Percentiles rank a stretch among this genome's conserved stretches.
These are phyloP conservation scores for Cairina moschata DNA, from an alignment of 2,113 vertebrate species.

Conservation along the genomic window DNA sequence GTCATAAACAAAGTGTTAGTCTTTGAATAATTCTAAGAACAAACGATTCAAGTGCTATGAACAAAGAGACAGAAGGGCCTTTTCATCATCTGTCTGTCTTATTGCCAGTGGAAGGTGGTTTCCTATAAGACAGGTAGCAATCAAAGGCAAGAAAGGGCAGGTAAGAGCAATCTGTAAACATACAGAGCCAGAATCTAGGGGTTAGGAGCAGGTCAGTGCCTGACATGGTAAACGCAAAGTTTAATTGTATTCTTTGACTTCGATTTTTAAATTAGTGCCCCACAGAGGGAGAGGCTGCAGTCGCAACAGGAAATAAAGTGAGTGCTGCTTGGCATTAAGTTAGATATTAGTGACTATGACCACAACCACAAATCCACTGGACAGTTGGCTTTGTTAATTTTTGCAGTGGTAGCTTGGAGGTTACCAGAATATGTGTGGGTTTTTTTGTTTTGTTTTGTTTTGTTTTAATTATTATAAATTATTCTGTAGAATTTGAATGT, in stretches of 20 bases:
- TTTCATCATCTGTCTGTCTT: not conserved
- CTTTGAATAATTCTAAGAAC: not conserved
- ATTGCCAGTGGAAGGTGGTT: constrained; percentile 22
- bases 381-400: not conserved
- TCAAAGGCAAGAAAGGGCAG: constrained; percentile 40
- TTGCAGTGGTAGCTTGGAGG: not conserved
- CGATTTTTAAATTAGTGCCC: not conserved
- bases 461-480: not conserved
- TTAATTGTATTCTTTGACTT: not conserved
- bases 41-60: not conserved
- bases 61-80: not conserved
- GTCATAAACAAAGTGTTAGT: not conserved
- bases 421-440: not conserved
- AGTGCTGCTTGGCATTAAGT: not conserved
- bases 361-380: not conserved
- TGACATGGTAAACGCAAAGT: not conserved
- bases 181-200: not conserved
- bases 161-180: constrained; percentile 25
- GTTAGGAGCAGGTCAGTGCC: not conserved
- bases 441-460: not conserved
- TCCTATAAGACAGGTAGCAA: constrained; percentile 23
- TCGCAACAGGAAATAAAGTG: not conserved
- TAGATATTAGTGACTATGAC: not conserved
- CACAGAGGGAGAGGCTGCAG: not conserved
- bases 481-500: not conserved